Percentiles rank a stretch among this genome's conserved stretches.
These are phyloP conservation scores for Laticauda laticaudata DNA, from an alignment of 2,113 vertebrate genomes.

Conservation along the genomic window DNA sequence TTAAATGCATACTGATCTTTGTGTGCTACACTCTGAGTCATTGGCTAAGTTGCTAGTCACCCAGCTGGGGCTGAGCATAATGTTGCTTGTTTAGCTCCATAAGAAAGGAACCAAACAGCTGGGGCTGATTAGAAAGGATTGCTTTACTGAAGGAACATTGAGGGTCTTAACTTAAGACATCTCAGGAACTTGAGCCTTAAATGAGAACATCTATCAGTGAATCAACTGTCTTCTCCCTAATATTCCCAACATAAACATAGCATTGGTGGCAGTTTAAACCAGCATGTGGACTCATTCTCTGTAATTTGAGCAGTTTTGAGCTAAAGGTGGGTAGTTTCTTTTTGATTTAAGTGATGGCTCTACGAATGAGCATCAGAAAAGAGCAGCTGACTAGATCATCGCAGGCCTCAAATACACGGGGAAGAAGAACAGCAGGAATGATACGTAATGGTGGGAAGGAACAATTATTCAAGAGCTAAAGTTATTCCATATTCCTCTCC, in stretches of 20 bases:
- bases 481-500: background rate
- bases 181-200: background rate
- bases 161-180: background rate
- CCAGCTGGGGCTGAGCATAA: constrained; percentile 39
- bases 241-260: background rate
- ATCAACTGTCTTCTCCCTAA: background rate
- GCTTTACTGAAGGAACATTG: background rate
- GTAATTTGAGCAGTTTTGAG: background rate
- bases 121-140: background rate
- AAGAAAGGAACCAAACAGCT: background rate
- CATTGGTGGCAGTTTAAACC: background rate
- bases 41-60: constrained; percentile 38
- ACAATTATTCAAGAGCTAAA: background rate
- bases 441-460: background rate
- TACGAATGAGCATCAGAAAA: background rate
- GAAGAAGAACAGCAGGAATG: constrained; percentile 1
- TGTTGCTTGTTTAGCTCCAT: background rate
- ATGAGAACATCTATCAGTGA: background rate
- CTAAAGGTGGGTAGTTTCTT: background rate
- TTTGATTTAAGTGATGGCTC: background rate
- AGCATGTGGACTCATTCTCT: fast-evolving
- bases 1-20: constrained; percentile 74
- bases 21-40: constrained; percentile 73
- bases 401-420: background rate
- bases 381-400: background rate